Base-by-base conservation (phyloP, 2,113 vertebrate genomes). In the Varanus salvator region DNA sequence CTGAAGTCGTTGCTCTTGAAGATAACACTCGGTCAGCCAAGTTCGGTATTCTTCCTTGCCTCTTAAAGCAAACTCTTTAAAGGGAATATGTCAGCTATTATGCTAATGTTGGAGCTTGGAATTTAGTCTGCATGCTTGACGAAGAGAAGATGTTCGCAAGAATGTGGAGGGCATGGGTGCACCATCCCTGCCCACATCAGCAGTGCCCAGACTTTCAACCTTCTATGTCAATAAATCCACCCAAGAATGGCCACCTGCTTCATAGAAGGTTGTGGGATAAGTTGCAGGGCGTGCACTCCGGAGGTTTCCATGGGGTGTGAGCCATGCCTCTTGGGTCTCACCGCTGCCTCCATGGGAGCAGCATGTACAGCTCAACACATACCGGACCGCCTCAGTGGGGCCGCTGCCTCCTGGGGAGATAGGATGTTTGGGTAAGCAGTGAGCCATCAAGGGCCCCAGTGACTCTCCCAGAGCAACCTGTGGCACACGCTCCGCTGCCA, bases 11-110 rank as follows among this genome's bases (percentile, higher is more conserved):
- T 0, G 0, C 77, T 21, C 0, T 29, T 34, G 2, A 2, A 95
- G 95, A 96, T 96, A 95, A 96, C 87, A 86, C 71, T 0, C 77
- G 38, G 86, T 84, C 90, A 89, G 86, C 74, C 8, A 86, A 91
- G 75, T 89, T 94, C 87, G 80, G 86, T 1, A 74, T 11, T 31
- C 78, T 93, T 94, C 90, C 87, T 90, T 50, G 90, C 92, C 76
- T 80, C 29, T 82, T n/a, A 0, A 48, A 68, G 66, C 34, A 44
- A 31, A 34, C 52, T n/a, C 71, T 31, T 21, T 77, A 54, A 38
- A 77, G 27, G 31, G 83, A 91, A 71, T 78, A 34, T 71, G 80
- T 71, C 50, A 48, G 50, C 74, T 64, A 23, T 71, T 84, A 25
- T 23, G 50, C 50, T 66, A 27, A 21, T 7, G 25, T 81, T 54